Base-by-base conservation (phyloP, 2,888 invertebrate genomes). In the Volucella inanis region DNA sequence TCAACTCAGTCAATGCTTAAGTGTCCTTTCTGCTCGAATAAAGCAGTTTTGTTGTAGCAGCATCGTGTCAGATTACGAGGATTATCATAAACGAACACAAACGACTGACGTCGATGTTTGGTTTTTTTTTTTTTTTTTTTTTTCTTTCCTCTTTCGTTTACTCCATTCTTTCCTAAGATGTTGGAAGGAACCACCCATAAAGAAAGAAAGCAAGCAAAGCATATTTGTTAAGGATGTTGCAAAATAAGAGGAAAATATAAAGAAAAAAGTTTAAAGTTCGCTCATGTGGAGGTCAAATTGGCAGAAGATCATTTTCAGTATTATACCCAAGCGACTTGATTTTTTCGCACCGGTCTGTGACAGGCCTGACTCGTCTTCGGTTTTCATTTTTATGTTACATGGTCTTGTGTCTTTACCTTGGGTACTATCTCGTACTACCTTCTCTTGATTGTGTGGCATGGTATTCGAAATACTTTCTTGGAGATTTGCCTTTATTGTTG, bases 61-160 rank as follows among this genome's bases (percentile, higher is more conserved):
- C 72, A 82, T 77, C 59, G 82, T 86, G 74, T 82, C 65, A 77
- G 86, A 86, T 86, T 86, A 86, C 82, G 43, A 68, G 74, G 86
- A 82, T 82, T 86, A 86, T 82, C 86, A 82, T 86, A 82, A 86
- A 77, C 65, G 86, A 82, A 78, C 77, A 82, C 72, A 77, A 85
- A 76, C 76, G 80, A 76, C 61, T 76, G 71, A 81, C 81, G 59
- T 81, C 62, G 70, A 80, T 80, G 67, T 71, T 71, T 54, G 1
- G 31, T 31, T 39, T 43, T 45, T 61, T 61, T 15, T 31, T 39
- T 22, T 15, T 45, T 54, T 14, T 31, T 22, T 43, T 31, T 11
- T 39, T 22, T 50, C 12, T 18, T 8, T 38, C 52, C 11, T 22
- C 22, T 22, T 22, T 22, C 22, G 22, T 22, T 22, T 31, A 22